Base-by-base conservation (phyloP, 2,797 vertebrate species). In the Sebastes kiyomatsui region DNA sequence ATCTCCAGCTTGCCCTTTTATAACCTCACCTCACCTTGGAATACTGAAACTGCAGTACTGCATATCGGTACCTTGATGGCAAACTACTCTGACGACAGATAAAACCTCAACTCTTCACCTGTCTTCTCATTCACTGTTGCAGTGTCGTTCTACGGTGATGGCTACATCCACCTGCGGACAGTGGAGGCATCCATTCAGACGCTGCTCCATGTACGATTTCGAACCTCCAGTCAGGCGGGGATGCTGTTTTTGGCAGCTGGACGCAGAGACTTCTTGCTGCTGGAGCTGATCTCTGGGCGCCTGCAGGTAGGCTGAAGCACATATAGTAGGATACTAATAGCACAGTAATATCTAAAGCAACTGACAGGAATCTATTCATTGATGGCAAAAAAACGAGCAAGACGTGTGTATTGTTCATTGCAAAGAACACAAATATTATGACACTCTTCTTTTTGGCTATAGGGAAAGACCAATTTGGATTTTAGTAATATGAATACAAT, bases 61-160 rank as follows among this genome's bases (percentile, higher is more conserved):
- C 2, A 22, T 12, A n/a, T 27, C 23, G 20, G 12, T 12, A 30
- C 27, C 11, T 30, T 52, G 18, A 28, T 67, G 38, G 14, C 18
- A 30, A 28, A 52, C 65, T n/a, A 66, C 8, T 66, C 14, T 66
- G 64, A 25, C 38, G 0, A 67, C 27, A 52, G 25, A 42, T 42
- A 52, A 52, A 20, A 2, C 18, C 46, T 52, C 66, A 14, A 9
- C 38, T 66, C 59, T 27, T 73, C 13, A 2, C 49, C 5, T 78
- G 8, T 46, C 16, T 62, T 22, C 18, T 22, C 82, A 73, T 52
- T 5, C 18, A 12, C 55, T 67, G 75, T 89, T 83, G 14, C 78
- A 98, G 97, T 94, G 67, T 99, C 97, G 1, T 98, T 99, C 93
- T 98, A 96, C 12, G 97, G 98, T 2, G 94, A 97, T 87, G 96